Evolutionary conservation across 1,140 invertebrate genomes (phyloP).

Genomic region (Pomacea maculata): DNA sequence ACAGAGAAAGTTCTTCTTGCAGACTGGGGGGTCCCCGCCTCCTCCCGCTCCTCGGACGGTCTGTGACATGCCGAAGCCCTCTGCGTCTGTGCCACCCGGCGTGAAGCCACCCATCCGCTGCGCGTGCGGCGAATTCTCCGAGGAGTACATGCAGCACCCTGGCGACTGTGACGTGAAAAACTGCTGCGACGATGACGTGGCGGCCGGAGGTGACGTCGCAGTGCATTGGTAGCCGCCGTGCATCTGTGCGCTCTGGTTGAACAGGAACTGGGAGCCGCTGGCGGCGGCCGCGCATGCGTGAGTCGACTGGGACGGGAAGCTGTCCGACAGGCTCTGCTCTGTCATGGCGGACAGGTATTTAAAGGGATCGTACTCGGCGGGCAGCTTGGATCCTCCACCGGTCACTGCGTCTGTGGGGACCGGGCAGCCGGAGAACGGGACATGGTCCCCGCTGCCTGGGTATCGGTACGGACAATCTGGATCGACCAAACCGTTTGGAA

Average conservation of each 20-base stretch:
- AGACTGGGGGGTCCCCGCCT: not conserved
- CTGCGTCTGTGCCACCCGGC: not conserved
- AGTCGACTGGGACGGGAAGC: slow-evolving; percentile 13
- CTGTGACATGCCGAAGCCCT: not conserved
- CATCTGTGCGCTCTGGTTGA: slow-evolving; percentile 11
- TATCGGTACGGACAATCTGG: slow-evolving; percentile 13
- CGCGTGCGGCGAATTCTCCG: not conserved
- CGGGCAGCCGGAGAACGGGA: not conserved
- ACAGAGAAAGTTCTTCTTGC: slow-evolving; percentile 25
- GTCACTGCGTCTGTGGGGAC: not conserved
- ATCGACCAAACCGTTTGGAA: slow-evolving; percentile 11
- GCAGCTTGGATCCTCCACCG: not conserved
- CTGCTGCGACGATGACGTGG: slow-evolving; percentile 14
- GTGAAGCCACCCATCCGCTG: slow-evolving; percentile 4
- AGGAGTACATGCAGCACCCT: slow-evolving; percentile 13
- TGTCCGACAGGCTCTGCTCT: slow-evolving; percentile 29
- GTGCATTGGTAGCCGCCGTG: not conserved
- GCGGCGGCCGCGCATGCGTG: not conserved
- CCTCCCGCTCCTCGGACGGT: not conserved
- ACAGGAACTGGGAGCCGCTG: slow-evolving; percentile 4
- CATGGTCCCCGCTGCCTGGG: not conserved
- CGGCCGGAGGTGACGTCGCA: slow-evolving; percentile 7
- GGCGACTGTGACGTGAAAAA: slow-evolving; percentile 16
- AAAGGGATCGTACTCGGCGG: slow-evolving; percentile 27
- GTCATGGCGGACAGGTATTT: slow-evolving; percentile 34